Base-by-base conservation (phyloP, 2,888 invertebrate genomes). In the Cheilosia urbana region DNA sequence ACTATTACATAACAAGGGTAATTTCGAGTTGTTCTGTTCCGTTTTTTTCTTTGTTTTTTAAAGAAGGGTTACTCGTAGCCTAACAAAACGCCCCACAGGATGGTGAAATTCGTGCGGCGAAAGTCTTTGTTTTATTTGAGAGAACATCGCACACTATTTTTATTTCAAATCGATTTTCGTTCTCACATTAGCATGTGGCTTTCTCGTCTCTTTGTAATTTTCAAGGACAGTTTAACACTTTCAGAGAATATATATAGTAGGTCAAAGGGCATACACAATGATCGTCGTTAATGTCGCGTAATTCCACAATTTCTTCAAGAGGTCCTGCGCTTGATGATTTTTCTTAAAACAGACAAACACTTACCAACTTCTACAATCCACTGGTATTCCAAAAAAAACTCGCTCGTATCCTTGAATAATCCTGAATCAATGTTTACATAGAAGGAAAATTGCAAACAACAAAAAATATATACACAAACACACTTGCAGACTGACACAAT, bases 1-100 rank as follows among this genome's bases (percentile, higher is more conserved):
- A 82, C 19, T 49, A 55, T 82, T 82, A 82, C 78, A 78, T 82
- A 82, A 82, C 60, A 53, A 53, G 60, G 34, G 42, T 63, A 62
- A 71, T 69, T 63, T 45, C 45, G 51, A 40, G 40, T 55, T 37
- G 24, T 47, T 68, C 55, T 37, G 34, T 71, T 55, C 13, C 42
- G 15, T 30, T n/a, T 5, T 11, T 1, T 2, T 40, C 34, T 49
- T 27, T 37, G 0, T 37, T 47, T 34, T 37, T 45, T 4, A 60
- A 21, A 42, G 24, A 9, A 60, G 6, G 27, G 40, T 11, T 58
- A 37, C 24, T 24, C 24, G 3, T 3, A 24, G 40, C 30, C 21
- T 57, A 47, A 21, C 9, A 42, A 40, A 58, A 40, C 1, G 9
- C 0, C 24, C 15, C 2, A 17, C 13, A 17, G 17, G 27, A 53